These are phyloP conservation scores for Graphium colonna DNA, from an alignment of 2,888 invertebrate genomes.

Conservation along the genomic window DNA sequence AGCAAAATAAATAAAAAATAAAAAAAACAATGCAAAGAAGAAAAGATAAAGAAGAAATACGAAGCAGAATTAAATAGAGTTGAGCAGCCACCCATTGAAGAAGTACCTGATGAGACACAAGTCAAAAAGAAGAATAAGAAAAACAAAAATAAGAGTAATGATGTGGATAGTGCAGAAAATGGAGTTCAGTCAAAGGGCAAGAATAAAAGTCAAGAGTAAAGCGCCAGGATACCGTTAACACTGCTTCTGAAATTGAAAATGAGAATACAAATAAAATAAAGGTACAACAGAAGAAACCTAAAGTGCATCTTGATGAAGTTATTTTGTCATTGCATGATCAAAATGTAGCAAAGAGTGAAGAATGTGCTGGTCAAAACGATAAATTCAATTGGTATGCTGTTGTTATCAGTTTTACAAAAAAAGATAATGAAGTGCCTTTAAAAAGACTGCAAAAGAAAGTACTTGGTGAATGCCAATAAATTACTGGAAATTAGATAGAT, in stretches of 20 bases:
- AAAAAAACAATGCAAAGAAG: slow-evolving; percentile 72
- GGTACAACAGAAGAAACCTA: slow-evolving; percentile 62
- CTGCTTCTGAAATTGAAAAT: slow-evolving; percentile 39
- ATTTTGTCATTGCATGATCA: slow-evolving; percentile 65
- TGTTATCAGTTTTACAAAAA: slow-evolving; percentile 70
- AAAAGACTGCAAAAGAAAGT: slow-evolving; percentile 90
- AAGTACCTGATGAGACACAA: slow-evolving; percentile 33
- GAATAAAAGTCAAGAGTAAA: slow-evolving; percentile 63
- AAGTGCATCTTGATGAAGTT: slow-evolving; percentile 47
- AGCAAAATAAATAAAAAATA: too few species aligned
- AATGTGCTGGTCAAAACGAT: slow-evolving; percentile 43
- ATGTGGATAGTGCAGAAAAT: slow-evolving; percentile 37
- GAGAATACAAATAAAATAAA: slow-evolving; percentile 38
- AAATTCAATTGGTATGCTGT: slow-evolving; percentile 75
- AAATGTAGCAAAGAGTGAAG: slow-evolving; percentile 68
- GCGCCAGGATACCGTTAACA: slow-evolving; percentile 62
- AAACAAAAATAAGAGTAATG: slow-evolving; percentile 58
- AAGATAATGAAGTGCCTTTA: slow-evolving; percentile 83
- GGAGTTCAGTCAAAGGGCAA: slow-evolving; percentile 41
- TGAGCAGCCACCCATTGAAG: slow-evolving; percentile 43
- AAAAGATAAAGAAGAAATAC: slow-evolving; percentile 69
- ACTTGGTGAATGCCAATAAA: slow-evolving; percentile 80
- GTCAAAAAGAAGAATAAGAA: slow-evolving; percentile 61
- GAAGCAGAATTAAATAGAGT: slow-evolving; percentile 69
- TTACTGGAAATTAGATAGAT: slow-evolving; percentile 71